Percentiles rank a stretch among this genome's conserved stretches.
Evolutionary conservation across 2,797 vertebrate species (phyloP).

Genomic region (Myoxocephalus aenaeus): DNA sequence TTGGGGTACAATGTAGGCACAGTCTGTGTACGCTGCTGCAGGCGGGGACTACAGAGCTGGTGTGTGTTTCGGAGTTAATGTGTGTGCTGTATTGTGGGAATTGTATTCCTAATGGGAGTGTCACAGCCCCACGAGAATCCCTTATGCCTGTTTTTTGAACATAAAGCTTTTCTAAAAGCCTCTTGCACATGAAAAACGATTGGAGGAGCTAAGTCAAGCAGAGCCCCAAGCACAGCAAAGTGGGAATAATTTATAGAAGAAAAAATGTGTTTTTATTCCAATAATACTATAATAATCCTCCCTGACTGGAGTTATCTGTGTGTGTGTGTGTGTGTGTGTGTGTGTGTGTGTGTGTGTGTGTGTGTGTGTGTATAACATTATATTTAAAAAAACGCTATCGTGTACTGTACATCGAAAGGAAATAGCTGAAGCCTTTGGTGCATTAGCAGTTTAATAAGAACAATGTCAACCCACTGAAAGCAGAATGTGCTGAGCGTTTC

Average conservation of each 20-base stretch:
- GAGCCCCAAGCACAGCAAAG: constrained; percentile 41
- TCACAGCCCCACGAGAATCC: constrained; percentile 62
- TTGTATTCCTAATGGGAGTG: constrained; percentile 67
- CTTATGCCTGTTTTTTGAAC: constrained; percentile 59
- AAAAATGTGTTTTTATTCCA: constrained; percentile 38
- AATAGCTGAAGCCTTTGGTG: constrained; percentile 16
- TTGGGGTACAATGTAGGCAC: constrained; percentile 49
- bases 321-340: neutral
- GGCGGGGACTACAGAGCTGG: constrained; percentile 37
- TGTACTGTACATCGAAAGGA: constrained; percentile 30
- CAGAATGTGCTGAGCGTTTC: constrained; percentile 15
- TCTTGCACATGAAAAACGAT: constrained; percentile 53
- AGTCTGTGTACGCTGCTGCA: constrained; percentile 45
- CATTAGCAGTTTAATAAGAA: constrained; percentile 37
- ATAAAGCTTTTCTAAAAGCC: constrained; percentile 63
- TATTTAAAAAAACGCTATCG: constrained; percentile 31
- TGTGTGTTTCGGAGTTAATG: constrained; percentile 53
- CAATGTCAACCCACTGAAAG: constrained; percentile 32
- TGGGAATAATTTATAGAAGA: constrained; percentile 25
- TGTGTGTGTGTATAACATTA: neutral
- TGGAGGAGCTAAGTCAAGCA: constrained; percentile 55
- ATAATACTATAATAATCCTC: constrained; percentile 60
- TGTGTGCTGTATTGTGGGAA: constrained; percentile 49
- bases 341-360: neutral
- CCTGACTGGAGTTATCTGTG: constrained; percentile 36